These are phyloP conservation scores for Malurus splendens DNA, from an alignment of 2,797 vertebrate genomes.

Conservation along the genomic window DNA sequence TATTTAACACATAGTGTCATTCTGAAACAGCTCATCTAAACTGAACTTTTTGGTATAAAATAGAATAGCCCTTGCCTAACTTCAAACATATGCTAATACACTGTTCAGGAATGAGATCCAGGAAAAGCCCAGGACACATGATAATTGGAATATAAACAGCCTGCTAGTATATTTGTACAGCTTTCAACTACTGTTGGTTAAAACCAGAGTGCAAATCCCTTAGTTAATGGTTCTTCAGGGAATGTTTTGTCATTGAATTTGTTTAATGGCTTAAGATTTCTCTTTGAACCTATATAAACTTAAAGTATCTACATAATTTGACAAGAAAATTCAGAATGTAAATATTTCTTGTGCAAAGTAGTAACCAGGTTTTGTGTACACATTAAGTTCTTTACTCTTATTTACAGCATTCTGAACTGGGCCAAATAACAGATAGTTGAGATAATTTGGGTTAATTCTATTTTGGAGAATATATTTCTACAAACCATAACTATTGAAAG, in stretches of 20 bases:
- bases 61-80: background rate
- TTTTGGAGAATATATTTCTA: background rate
- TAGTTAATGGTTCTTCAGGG: background rate
- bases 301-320: background rate
- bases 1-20: background rate
- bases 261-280: background rate
- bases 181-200: background rate
- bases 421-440: background rate
- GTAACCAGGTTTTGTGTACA: background rate
- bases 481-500: background rate
- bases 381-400: background rate
- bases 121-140: background rate
- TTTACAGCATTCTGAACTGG: background rate
- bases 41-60: background rate
- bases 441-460: background rate
- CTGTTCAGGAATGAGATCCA: background rate
- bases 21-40: background rate
- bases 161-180: background rate
- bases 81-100: background rate
- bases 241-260: background rate
- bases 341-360: background rate
- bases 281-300: background rate
- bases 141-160: background rate
- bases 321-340: background rate
- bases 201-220: background rate